Evolutionary conservation across 2,797 vertebrate species (phyloP), one percentile per base, ranked within the genome.

Genomic region (Chromis chromis): DNA sequence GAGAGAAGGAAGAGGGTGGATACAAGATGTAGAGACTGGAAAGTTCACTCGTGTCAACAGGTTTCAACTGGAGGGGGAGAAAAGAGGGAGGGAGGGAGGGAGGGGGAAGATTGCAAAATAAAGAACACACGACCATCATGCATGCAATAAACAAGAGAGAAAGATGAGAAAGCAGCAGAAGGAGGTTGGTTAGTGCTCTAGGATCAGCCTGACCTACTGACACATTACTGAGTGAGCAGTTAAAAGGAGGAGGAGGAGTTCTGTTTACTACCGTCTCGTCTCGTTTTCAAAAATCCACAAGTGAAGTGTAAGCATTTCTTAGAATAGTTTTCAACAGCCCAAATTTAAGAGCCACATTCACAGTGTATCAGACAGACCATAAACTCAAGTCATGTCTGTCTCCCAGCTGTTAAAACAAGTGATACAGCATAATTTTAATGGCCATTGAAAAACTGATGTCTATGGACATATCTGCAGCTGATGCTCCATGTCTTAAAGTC

Each of bases 191-290:
- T 16, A 49, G 52, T 53, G 49, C 6, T 33, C 42, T 21, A 27
- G 24, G 21, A 54, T 71, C 54, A 58, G 62, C 4, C 42, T 81
- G 84, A 74, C 84, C 79, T 70, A 67, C 72, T 86, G 84, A 82
- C 76, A 78, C 46, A 75, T 6, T 59, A 74, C 48, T 64, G 65
- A 50, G 42, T 27, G 72, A 25, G 22, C 53, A 24, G 16, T 12
- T 16, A 60, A 2, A 40, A 33, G 25, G 27, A 65, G 28, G 17
- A 50, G 24, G 5, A 25, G 25, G 25, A 44, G 44, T 0, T 2
- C 28, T 19, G 44, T 72, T 71, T 57, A n/a, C 36, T 50, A 25
- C 42, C 14, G 28, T 53, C 36, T 24, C 6, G 13, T 42, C 12
- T 11, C 9, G n/a, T 19, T 48, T 59, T 10, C 0, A 42, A 53